Evolutionary conservation across 2,888 invertebrate species (phyloP), one percentile per base, ranked within the genome.

Genomic region (Dioctria linearis): DNA sequence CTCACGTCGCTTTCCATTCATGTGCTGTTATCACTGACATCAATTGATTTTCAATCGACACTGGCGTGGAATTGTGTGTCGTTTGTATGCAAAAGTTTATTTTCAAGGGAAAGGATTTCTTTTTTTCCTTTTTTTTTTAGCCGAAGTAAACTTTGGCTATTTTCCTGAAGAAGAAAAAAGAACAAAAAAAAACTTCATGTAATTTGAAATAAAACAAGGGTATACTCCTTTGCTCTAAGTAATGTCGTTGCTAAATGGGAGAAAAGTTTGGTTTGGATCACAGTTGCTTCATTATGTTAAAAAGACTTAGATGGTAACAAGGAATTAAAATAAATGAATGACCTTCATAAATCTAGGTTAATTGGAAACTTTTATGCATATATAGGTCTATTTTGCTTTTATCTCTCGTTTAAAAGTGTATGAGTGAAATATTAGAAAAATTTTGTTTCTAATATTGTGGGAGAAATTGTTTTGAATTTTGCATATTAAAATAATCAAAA

Each of bases 21-120:
- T 57, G 57, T 57, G 13, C 57, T 57, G 57, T 57, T 57, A 57
- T 57, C 57, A 11, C 57, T 57, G 57, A 57, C 57, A 57, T 57
- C 57, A 57, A 57, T 57, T 57, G 57, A 57, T 57, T 57, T 57
- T 57, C 57, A 57, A 57, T 57, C 57, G 57, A 57, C n/a, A 57
- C n/a, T 57, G 57, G 57, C n/a, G 11, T 13, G 57, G 8, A 11
- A 57, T 57, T n/a, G 11, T 57, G 46, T 46, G 11, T 57, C 25
- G 57, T 57, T 57, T 57, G 57, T 57, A 57, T 57, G 57, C 57
- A 57, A 57, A 57, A 57, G 57, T 57, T 57, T 57, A n/a, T 57
- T 57, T 57, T 57, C 57, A 11, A 57, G 4, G 25, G 11, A 57
- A 57, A 57, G 57, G 57, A 57, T 57, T 57, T 57, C 57, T 3